Conservation (phyloP, 2,797 vertebrate genomes). For the Cacajao melanocephalus region DNA sequence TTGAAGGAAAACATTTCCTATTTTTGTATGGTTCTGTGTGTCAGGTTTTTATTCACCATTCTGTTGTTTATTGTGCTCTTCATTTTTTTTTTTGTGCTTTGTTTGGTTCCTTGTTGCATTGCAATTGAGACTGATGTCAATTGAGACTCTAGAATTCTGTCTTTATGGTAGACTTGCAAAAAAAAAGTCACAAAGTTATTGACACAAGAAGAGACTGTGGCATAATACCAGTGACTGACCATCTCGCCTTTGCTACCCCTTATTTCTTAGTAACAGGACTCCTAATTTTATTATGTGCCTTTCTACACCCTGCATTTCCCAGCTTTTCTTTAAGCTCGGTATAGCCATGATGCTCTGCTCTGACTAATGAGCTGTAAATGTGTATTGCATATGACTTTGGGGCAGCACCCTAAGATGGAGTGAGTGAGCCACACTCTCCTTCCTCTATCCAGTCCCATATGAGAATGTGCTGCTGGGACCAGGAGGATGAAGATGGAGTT, state of each 20-base stretch:
- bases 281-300: too few relatives aligned
- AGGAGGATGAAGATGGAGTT: fast-evolving
- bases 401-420: neutral
- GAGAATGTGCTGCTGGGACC: fast-evolving
- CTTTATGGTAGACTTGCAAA: neutral
- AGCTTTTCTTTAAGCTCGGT: neutral
- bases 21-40: constrained; percentile 4
- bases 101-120: neutral
- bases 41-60: constrained; percentile 19
- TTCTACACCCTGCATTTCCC: neutral
- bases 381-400: neutral
- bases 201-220: neutral
- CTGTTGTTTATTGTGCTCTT: constrained; percentile 55
- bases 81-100: constrained; percentile 9
- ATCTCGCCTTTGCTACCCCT: neutral
- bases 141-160: neutral
- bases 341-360: neutral
- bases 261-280: too few relatives aligned
- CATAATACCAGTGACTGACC: neutral
- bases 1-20: constrained; percentile 38
- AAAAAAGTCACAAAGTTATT: neutral
- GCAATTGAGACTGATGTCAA: neutral
- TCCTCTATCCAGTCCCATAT: fast-evolving
- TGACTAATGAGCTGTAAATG: neutral
- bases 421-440: neutral